Percentiles rank a stretch among this genome's conserved stretches.
Evolutionary conservation across 2,113 vertebrate species (phyloP).

Genomic region (rat (Rattus norvegicus)): GRCr8 NC_086019.1:127746501-127747000

Average conservation of each 20-base stretch:
- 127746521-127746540: neutral
- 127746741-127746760: neutral
- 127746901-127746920: neutral
- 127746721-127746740: neutral
- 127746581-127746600: neutral
- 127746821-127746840: neutral
- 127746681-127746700: neutral
- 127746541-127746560: neutral
- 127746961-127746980: neutral
- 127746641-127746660: neutral
- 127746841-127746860: neutral
- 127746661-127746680: neutral
- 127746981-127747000: neutral
- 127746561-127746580: neutral
- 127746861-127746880: neutral
- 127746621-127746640: neutral
- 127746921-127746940: neutral
- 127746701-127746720: neutral
- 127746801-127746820: neutral
- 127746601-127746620: neutral
- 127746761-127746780: neutral
- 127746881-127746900: neutral
- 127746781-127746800: neutral
- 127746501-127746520: neutral
- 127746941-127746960: fast-evolving